phyloP scores from a whole-genome alignment of 2,888 invertebrate genomes.

The Fragum sueziense region DNA sequence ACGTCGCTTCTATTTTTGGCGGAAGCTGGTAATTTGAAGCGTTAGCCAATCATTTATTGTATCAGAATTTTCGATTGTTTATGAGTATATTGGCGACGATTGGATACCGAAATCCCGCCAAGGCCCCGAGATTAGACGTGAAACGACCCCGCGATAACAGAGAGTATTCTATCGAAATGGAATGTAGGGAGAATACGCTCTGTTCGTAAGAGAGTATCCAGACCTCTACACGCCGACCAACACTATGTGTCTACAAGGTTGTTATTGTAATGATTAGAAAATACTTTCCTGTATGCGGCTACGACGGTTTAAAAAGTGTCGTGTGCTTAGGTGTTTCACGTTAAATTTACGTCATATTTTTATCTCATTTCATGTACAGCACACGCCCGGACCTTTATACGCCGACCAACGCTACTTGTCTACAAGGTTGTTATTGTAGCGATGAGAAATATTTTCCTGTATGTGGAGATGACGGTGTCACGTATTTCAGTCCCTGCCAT shows the following conservation, averaged over 20 bases:
- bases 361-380: background rate
- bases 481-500: constrained; percentile 61
- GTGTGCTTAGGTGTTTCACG: constrained; percentile 61
- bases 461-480: constrained; percentile 55
- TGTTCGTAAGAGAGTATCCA: too few species aligned
- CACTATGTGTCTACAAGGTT: constrained; percentile 24
- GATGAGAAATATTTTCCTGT: constrained; percentile 55
- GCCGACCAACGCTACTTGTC: constrained; percentile 11
- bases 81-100: too few species aligned
- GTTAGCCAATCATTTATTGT: too few species aligned
- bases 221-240: background rate
- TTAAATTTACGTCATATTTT: constrained; percentile 37
- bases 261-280: constrained; percentile 47
- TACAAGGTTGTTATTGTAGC: constrained; percentile 47
- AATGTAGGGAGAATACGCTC: too few species aligned
- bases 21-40: too few species aligned
- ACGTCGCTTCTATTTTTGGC: too few species aligned
- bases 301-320: constrained; percentile 48
- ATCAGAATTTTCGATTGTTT: too few species aligned
- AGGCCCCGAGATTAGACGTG: too few species aligned
- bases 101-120: too few species aligned
- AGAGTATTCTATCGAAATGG: too few species aligned
- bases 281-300: constrained; percentile 55
- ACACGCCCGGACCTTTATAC: constrained; percentile 2
- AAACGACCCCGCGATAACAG: too few species aligned